These are phyloP conservation scores for Drosophila quasianomalipes DNA, from an alignment of 2,888 invertebrate genomes.

Conservation along the genomic window DNA sequence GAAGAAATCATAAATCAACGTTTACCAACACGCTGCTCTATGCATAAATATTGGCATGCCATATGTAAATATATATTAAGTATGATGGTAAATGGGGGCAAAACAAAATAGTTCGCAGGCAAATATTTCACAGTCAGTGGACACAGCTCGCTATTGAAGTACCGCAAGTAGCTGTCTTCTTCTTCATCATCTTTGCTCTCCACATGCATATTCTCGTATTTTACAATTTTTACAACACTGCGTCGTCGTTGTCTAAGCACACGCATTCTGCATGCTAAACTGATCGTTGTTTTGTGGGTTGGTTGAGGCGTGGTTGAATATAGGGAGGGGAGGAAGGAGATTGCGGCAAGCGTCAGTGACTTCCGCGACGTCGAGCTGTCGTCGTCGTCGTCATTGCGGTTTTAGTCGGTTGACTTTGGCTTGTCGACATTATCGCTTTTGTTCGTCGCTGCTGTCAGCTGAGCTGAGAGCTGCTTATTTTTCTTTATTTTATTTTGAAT, in stretches of 20 bases:
- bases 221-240: constrained; percentile 39
- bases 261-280: constrained; percentile 62
- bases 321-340: background rate
- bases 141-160: constrained; percentile 43
- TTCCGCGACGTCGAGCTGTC: constrained; percentile 43
- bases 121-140: constrained; percentile 70
- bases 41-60: constrained; percentile 54
- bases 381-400: constrained; percentile 53
- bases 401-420: constrained; percentile 43
- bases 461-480: constrained; percentile 44
- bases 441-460: constrained; percentile 49
- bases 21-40: constrained; percentile 41
- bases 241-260: constrained; percentile 21
- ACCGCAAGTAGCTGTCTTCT: constrained; percentile 27
- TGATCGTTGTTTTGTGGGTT: constrained; percentile 9
- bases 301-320: background rate
- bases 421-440: constrained; percentile 74
- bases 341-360: constrained; percentile 31
- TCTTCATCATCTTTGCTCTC: constrained; percentile 1
- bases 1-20: constrained; percentile 50
- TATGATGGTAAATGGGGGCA: constrained; percentile 2
- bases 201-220: constrained; percentile 45
- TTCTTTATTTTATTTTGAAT: constrained; percentile 29
- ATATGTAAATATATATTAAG: constrained; percentile 5
- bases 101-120: constrained; percentile 61